Conservation (phyloP, 2,888 invertebrate genomes). For the Macrosiphum euphorbiae region DNA sequence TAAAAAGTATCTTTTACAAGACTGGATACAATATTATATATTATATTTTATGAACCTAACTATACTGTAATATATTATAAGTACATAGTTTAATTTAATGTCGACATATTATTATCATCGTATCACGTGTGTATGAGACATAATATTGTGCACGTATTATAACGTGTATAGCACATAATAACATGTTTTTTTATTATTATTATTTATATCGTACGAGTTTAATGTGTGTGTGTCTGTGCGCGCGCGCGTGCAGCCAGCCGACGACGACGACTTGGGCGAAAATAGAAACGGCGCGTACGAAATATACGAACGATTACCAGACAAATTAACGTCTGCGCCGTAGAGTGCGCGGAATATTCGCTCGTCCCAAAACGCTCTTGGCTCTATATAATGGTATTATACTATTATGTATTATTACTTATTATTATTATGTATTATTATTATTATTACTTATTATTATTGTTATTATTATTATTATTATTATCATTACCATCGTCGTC, state of each 20-base stretch:
- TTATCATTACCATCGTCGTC: not conserved
- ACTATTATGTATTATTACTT: not conserved
- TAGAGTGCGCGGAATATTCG: not conserved
- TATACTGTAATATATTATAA: too few species aligned
- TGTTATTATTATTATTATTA: not conserved
- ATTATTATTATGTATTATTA: not conserved
- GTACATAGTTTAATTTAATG: too few species aligned
- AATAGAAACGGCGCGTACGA: slow-evolving; percentile 37
- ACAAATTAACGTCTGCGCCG: slow-evolving; percentile 33
- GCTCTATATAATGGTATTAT: not conserved
- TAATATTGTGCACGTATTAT: too few species aligned
- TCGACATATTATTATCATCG: too few species aligned
- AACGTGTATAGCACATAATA: not conserved
- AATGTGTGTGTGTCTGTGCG: not conserved
- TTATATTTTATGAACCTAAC: too few species aligned
- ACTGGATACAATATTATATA: too few species aligned
- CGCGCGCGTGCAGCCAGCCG: not conserved
- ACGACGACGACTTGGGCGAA: slow-evolving; percentile 10
- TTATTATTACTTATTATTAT: not conserved
- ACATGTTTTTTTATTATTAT: not conserved
- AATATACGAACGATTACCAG: slow-evolving; percentile 17
- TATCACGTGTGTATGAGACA: too few species aligned
- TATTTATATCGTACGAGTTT: not conserved
- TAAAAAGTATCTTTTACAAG: too few species aligned
- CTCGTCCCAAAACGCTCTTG: not conserved